Evolutionary conservation across 2,888 invertebrate genomes (phyloP).

Genomic region (Scaptomyza polygonia): DNA sequence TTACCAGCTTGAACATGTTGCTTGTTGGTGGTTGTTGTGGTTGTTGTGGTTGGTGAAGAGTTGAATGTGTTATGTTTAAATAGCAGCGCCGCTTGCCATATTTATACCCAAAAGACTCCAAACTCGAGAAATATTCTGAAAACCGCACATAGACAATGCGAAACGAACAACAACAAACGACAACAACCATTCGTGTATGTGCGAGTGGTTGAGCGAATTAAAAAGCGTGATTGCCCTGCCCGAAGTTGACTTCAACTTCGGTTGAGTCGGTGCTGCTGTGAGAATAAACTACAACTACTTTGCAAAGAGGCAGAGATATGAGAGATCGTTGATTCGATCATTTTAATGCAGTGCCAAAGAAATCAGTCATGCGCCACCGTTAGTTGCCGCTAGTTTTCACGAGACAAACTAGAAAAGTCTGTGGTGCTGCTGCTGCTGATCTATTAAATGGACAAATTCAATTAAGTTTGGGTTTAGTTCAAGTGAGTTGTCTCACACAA

Average conservation of each 20-base stretch:
- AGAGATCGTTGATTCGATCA: conserved; percentile 40
- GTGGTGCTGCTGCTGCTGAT: background rate
- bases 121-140: conserved; percentile 76
- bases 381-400: conserved; percentile 30
- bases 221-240: conserved; percentile 69
- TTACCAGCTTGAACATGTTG: conserved; percentile 85
- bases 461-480: conserved; percentile 46
- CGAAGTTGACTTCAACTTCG: conserved; percentile 31
- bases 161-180: conserved; percentile 11
- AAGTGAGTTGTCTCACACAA: conserved; percentile 40
- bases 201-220: conserved; percentile 48
- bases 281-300: conserved; percentile 37
- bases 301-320: conserved; percentile 37
- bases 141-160: conserved; percentile 56
- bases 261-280: conserved; percentile 19
- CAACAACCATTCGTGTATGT: conserved; percentile 38
- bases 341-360: no score
- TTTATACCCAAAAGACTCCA: conserved; percentile 81
- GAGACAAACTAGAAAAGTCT: conserved; percentile 40
- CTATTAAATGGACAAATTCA: conserved; percentile 45
- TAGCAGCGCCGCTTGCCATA: conserved; percentile 77
- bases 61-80: conserved; percentile 83
- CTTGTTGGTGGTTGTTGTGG: conserved; percentile 40
- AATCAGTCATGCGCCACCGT: conserved; percentile 63
- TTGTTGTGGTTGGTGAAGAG: conserved; percentile 70